These are phyloP conservation scores for Macrosoma leucophasiata DNA, from an alignment of 2,888 invertebrate genomes.

Conservation along the genomic window DNA sequence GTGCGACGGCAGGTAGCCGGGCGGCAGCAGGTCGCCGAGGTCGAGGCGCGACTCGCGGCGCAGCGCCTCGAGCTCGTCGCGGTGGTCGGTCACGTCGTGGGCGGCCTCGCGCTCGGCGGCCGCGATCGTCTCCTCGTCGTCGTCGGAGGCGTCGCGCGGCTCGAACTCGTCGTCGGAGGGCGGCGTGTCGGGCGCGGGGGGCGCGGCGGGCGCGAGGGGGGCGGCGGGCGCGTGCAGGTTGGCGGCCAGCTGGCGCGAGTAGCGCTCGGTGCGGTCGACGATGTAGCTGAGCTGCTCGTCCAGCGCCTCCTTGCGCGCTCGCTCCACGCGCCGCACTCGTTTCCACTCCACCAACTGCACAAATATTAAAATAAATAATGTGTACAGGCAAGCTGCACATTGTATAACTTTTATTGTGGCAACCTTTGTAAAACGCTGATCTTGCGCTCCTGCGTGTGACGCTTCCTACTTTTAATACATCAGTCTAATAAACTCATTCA, in stretches of 20 bases:
- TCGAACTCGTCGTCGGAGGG: constrained; percentile 84
- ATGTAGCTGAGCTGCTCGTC: constrained; percentile 98
- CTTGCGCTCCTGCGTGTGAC: too few relatives aligned
- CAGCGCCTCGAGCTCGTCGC: constrained; percentile 88
- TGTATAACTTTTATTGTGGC: too few relatives aligned
- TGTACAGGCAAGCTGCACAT: neutral
- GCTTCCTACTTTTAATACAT: too few relatives aligned
- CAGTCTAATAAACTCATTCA: too few relatives aligned
- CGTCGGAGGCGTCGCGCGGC: constrained; percentile 82
- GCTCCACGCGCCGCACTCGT: constrained; percentile 93
- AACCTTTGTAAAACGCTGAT: too few relatives aligned
- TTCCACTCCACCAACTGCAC: constrained; percentile 92
- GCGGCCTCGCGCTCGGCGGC: constrained; percentile 84
- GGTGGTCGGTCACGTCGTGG: constrained; percentile 67
- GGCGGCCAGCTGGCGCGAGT: constrained; percentile 92
- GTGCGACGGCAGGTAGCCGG: constrained; percentile 83
- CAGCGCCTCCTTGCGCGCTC: constrained; percentile 94
- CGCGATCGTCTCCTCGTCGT: constrained; percentile 96
- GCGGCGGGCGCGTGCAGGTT: constrained; percentile 72
- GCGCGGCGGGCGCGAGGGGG: constrained; percentile 16
- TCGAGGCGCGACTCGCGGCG: constrained; percentile 93
- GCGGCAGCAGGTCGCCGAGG: constrained; percentile 90
- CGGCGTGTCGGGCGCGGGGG: constrained; percentile 33
- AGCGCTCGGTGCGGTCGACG: constrained; percentile 98
- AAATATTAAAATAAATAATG: neutral